Conservation (phyloP, 2,113 vertebrate genomes). For the Macheiramphus alcinus region DNA sequence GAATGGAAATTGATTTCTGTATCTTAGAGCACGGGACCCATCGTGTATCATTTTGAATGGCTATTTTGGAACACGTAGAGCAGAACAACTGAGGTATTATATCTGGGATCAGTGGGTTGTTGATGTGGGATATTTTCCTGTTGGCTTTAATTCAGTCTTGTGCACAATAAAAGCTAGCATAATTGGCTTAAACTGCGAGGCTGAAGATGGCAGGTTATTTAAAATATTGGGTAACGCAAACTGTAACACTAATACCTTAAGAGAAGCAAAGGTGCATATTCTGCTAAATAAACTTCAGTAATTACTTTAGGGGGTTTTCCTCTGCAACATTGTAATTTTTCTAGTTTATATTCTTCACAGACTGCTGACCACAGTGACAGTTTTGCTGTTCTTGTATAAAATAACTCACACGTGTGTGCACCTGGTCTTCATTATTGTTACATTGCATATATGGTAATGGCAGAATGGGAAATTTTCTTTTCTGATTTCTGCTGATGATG, state of each 20-base stretch:
- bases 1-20: not conserved
- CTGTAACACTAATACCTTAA: slow-evolving; percentile 31
- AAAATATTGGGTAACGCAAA: not conserved
- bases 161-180: not conserved
- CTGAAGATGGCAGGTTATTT: slow-evolving; percentile 14
- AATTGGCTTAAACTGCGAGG: not conserved
- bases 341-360: slow-evolving; percentile 53
- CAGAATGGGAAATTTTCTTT: slow-evolving; percentile 3
- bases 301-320: slow-evolving; percentile 66
- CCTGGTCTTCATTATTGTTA: slow-evolving; percentile 60
- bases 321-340: slow-evolving; percentile 55
- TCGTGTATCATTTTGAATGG: not conserved
- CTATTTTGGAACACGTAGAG: not conserved
- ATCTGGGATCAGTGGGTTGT: not conserved
- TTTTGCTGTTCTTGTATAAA: slow-evolving; percentile 62
- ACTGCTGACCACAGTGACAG: slow-evolving; percentile 71
- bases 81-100: not conserved
- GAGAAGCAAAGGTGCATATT: slow-evolving; percentile 46
- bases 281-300: slow-evolving; percentile 57
- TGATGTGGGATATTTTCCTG: not conserved
- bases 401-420: slow-evolving; percentile 53
- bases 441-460: slow-evolving; percentile 36
- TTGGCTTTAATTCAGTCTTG: not conserved
- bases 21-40: not conserved
- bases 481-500: slow-evolving; percentile 38